Conservation (phyloP, 2,888 invertebrate genomes). For the Eupithecia exiguata region DNA sequence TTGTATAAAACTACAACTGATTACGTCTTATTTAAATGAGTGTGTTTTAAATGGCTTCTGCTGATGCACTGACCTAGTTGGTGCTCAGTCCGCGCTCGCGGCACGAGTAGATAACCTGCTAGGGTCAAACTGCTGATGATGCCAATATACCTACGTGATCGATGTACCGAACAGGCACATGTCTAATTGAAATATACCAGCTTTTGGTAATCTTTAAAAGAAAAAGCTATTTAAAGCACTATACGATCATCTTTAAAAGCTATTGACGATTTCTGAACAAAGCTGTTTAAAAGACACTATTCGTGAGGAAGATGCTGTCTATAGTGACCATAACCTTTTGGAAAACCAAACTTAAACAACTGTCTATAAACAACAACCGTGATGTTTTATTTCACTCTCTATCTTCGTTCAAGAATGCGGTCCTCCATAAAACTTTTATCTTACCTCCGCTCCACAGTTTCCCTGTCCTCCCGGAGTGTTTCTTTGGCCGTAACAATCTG, state of each 20-base stretch:
- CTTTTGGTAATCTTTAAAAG: background rate
- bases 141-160: no score
- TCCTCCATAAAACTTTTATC: background rate
- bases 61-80: no score
- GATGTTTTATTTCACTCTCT: background rate
- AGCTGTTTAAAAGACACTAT: background rate
- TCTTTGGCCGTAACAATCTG: slow-evolving; percentile 82
- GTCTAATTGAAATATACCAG: background rate
- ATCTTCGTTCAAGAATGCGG: background rate
- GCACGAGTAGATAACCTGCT: no score
- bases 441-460: slow-evolving; percentile 12
- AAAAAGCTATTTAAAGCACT: no score
- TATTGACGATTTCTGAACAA: background rate
- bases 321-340: background rate
- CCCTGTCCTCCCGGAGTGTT: slow-evolving; percentile 64
- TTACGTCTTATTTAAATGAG: no score
- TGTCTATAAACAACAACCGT: background rate
- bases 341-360: background rate
- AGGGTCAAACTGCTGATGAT: no score
- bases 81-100: no score
- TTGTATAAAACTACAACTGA: no score
- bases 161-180: no score
- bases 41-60: no score
- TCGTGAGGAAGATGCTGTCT: background rate
- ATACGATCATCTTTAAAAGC: no score